Evolutionary conservation across 2,113 vertebrate species (phyloP), one percentile per base, ranked within the genome.

Genomic region (Ursus arctos): DNA sequence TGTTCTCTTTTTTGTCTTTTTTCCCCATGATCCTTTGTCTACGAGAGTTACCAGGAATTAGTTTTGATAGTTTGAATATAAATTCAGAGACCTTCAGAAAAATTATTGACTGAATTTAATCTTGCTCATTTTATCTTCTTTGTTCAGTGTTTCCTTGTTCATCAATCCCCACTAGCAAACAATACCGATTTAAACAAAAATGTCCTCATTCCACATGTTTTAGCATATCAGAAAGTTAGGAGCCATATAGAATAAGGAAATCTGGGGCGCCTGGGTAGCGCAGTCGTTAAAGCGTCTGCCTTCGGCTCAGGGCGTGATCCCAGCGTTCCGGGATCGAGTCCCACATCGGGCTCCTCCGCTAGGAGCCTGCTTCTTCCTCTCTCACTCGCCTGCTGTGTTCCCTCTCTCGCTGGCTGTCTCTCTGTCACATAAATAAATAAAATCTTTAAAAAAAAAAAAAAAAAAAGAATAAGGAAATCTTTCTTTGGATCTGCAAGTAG

Each of bases 121-220:
- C 57, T 67, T 96, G 67, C 1, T 72, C 24, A 28, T 77, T 67
- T 93, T 93, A 65, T 77, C n/a, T 86, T 33, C 51, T 86, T 94
- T 36, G 7, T 61, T 69, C 22, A 31, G 12, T 95, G 59, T 22
- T 81, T 71, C 24, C 6, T 14, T 83, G 36, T 83, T 79, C 21
- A 33, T 85, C 16, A 43, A 0, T 63, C 22, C n/a, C 10, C 22
- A n/a, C 43, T 89, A 9, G 15, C 33, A 72, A 36, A 65, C 85
- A 53, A 80, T 33, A 55, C 22, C 7, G 71, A 6, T 55, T 85
- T 80, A 86, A 96, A 77, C 53, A 93, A 43, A 76, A 55, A 55
- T 31, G 88, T 71, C 22, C n/a, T 79, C 26, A 47, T 16, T 71
- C 15, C 28, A 69, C 36, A 2, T 67, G 53, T 94, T 61, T 94